Percentiles rank a stretch among this genome's conserved stretches.
phyloP scores from a whole-genome alignment of 1,140 invertebrate species.

The Hypothenemus hampei region DNA sequence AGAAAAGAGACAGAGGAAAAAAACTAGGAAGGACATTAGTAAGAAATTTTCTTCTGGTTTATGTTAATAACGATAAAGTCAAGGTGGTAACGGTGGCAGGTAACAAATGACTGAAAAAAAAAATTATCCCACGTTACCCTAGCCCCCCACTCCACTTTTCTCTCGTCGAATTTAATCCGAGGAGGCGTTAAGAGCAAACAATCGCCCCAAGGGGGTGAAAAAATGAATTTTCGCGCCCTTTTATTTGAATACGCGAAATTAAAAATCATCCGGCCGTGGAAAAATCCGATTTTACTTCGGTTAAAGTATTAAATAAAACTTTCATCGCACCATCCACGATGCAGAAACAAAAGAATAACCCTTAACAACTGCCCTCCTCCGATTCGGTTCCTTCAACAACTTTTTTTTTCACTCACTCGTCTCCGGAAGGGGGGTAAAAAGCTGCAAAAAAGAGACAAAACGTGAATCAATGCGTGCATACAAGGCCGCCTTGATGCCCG shows the following conservation, averaged over 20 bases:
- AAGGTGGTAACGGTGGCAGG: too few species aligned
- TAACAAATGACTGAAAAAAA: too few species aligned
- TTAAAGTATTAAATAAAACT: constrained; percentile 21
- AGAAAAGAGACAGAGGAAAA: too few species aligned
- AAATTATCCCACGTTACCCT: too few species aligned
- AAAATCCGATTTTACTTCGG: constrained; percentile 23
- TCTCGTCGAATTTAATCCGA: constrained; percentile 17
- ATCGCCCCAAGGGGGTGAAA: constrained; percentile 15
- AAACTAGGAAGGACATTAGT: too few species aligned
- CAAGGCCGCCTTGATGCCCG: constrained; percentile 27
- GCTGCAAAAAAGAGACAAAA: too few species aligned
- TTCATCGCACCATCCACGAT: neutral
- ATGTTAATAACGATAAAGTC: too few species aligned
- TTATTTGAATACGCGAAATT: constrained; percentile 27
- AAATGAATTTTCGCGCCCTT: constrained; percentile 26
- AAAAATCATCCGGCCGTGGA: constrained; percentile 21
- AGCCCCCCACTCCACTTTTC: too few species aligned
- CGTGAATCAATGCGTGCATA: constrained; percentile 27
- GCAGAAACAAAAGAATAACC: constrained; percentile 16
- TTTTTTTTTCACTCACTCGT: constrained; percentile 26
- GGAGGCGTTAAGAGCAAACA: constrained; percentile 25
- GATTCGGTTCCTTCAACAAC: too few species aligned
- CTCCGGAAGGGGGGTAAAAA: too few species aligned
- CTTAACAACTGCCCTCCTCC: constrained; percentile 27
- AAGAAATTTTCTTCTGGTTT: too few species aligned